Base-by-base conservation (phyloP, 2,113 vertebrate genomes). In the Crocuta crocuta region DNA sequence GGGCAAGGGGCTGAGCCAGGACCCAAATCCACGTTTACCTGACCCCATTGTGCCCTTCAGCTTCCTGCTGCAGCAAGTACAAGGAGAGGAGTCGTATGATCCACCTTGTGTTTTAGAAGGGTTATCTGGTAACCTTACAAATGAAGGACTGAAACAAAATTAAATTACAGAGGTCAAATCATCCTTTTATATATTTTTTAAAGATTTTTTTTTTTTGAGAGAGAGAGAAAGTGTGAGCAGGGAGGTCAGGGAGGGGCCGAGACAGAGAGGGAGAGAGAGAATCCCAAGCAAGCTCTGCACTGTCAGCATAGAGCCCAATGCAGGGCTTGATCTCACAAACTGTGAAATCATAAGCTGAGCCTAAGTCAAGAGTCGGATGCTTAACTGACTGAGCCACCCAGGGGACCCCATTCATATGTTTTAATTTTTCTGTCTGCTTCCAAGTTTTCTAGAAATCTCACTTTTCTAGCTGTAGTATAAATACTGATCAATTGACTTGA, bases 391-490 rank as follows among this genome's bases (percentile, higher is more conserved):
- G 58, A 61, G 58, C 58, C 58, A 61, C 58, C 58, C 58, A 61
- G 21, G 21, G 23, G 58, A 21, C 58, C 21, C 55, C 65, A 16
- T 87, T 45, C 73, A 6, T 39, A 63, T n/a, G 58, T 79, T 95
- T 74, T 66, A n/a, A 35, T 28, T 88, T 91, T 96, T 74, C 86
- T 92, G 31, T 39, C 55, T 89, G 11, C 48, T 80, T 94, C 91
- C 45, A 79, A n/a, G 53, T 73, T 81, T 92, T 94, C 35, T 89
- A 95, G 45, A 85, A 81, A 90, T 82, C 85, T 89, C 63, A 71
- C 31, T 92, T 93, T 61, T 81, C 87, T 48, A 88, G 58, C 24
- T 10, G 85, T 4, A 33, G 19, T 10, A 53, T 45, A 88, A 71
- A 71, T 50, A 92, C 24, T 7, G 31, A 58, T 70, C 50, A 66